These are phyloP conservation scores for Trachelus iudaicus DNA, from an alignment of 2,888 invertebrate genomes.

Conservation along the genomic window DNA sequence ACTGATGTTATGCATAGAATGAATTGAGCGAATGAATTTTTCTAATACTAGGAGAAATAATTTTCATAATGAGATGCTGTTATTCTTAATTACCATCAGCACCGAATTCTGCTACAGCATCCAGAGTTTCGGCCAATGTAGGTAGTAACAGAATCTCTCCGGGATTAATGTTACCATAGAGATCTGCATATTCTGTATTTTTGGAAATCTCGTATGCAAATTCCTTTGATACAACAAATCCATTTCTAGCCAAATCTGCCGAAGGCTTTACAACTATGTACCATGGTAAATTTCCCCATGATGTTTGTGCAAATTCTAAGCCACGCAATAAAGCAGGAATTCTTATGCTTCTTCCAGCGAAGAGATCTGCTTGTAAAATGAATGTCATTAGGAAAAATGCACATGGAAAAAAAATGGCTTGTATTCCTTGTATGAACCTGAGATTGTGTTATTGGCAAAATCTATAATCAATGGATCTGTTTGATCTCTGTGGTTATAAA, in stretches of 20 bases:
- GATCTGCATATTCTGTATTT: conserved; percentile 57
- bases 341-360: conserved; percentile 35
- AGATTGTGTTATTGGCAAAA: conserved; percentile 64
- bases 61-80: background rate
- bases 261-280: conserved; percentile 70
- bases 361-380: conserved; percentile 24
- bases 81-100: conserved; percentile 48
- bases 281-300: conserved; percentile 72
- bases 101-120: conserved; percentile 65
- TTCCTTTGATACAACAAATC: conserved; percentile 68
- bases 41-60: background rate
- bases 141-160: conserved; percentile 67
- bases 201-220: conserved; percentile 65
- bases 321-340: conserved; percentile 74
- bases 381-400: background rate
- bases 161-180: conserved; percentile 65
- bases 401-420: background rate
- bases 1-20: conserved; percentile 26
- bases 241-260: conserved; percentile 69
- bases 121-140: conserved; percentile 69
- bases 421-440: conserved; percentile 38
- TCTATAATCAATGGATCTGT: conserved; percentile 70
- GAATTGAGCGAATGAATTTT: background rate
- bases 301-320: conserved; percentile 69
- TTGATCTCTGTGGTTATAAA: conserved; percentile 76